Base-by-base conservation (phyloP, 2,797 vertebrate genomes). In the Tauraco hartlaubi region DNA sequence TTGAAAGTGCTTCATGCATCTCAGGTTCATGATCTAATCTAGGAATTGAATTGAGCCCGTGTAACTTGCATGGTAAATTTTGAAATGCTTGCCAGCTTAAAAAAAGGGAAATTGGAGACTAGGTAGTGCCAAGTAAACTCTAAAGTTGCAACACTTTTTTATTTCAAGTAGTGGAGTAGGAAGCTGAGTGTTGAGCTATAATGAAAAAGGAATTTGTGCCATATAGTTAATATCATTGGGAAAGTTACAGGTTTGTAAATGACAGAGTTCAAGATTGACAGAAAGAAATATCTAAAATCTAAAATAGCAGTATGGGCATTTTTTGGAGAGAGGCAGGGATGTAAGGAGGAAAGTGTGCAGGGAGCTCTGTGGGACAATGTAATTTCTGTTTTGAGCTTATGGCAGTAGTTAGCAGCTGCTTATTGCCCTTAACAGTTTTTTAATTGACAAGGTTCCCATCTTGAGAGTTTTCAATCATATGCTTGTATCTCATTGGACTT, bases 331-430 rank as follows among this genome's bases (percentile, higher is more conserved):
- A 41, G 39, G 13, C 39, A 41, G 9, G 21, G 0, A 28, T 17
- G 15, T 54, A 35, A 43, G 29, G 11, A 18, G 20, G 7, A 58
- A 80, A 77, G 52, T 51, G 26, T 17, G 1, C 4, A 1, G 10
- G 22, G n/a, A 85, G 37, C 46, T 83, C 35, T 62, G 14, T 58
- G 72, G 48, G n/a, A 78, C 63, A 92, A 76, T 87, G 49, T 61
- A 73, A 58, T 75, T 90, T 79, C 87, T 93, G 64, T 90, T 92
- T 37, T 22, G 26, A 73, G 66, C 4, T 71, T 55, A 4, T 33
- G 29, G 62, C 92, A 77, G 59, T 79, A 71, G 55, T 64, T 85
- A 85, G 86, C 80, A 94, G 90, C 88, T 95, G 87, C 61, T 81
- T 79, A 80, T 58, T 95, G 83, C 67, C 35, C 37, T 55, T 90